Evolutionary conservation across 2,113 vertebrate genomes (phyloP).

Genomic region (Cariama cristata): DNA sequence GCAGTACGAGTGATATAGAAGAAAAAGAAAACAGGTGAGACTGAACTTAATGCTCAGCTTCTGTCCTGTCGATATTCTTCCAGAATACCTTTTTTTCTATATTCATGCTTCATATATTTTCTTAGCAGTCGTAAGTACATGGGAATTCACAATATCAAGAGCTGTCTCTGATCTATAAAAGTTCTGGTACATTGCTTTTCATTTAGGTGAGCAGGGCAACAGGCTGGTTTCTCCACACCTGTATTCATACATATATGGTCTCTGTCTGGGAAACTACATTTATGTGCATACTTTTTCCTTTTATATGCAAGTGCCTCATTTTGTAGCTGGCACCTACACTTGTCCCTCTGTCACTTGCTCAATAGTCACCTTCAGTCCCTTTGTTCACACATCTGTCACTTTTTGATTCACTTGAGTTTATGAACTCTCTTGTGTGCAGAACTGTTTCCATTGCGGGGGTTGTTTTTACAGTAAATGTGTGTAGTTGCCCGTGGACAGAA

Average conservation of each 20-base stretch:
- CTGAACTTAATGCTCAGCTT: not conserved
- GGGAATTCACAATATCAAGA: not conserved
- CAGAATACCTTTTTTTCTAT: not conserved
- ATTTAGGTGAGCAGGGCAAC: not conserved
- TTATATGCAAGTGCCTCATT: not conserved
- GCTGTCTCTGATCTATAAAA: not conserved
- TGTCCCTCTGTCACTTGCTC: not conserved
- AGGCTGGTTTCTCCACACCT: not conserved
- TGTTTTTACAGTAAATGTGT: not conserved
- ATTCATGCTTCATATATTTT: not conserved
- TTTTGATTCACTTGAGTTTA: not conserved
- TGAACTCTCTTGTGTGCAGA: not conserved
- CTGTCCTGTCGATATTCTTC: not conserved
- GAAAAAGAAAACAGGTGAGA: slow-evolving; percentile 84
- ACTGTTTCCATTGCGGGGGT: not conserved
- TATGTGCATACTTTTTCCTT: not conserved
- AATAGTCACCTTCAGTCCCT: not conserved
- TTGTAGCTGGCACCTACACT: not conserved
- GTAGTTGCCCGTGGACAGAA: not conserved
- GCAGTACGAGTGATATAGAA: slow-evolving; percentile 68
- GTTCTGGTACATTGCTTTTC: not conserved
- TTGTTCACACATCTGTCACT: not conserved
- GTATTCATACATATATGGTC: rapidly evolving
- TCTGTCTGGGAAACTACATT: not conserved
- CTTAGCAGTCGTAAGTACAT: not conserved